Base-by-base conservation (phyloP, 2,888 invertebrate species). In the Amblyjoppa fuscipennis region DNA sequence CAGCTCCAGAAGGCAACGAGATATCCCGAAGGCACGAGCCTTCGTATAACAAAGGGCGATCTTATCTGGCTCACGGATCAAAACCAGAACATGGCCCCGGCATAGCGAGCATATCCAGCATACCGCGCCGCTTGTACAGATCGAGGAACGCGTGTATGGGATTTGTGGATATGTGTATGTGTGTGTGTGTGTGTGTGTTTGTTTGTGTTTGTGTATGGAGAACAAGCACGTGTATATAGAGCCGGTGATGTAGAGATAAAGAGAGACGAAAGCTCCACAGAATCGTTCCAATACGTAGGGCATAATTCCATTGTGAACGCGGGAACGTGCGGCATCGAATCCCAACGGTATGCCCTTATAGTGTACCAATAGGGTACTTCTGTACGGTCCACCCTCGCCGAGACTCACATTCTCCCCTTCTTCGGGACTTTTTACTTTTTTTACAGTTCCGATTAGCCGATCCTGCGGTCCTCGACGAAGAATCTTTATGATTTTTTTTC, bases 11-110 rank as follows among this genome's bases (percentile, higher is more conserved):
- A 77, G 81, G 71, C 81, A 79, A 31, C 59, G 70, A 81, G 80
- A 89, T 89, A 90, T 92, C 90, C 89, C 90, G 87, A 90, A 92
- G 92, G 91, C 92, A 92, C 93, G 92, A 92, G 93, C 92, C 93
- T 90, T 91, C 90, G 92, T 91, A 83, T 87, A 93, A 93, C 93
- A 93, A 93, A 93, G 93, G 92, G 91, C 91, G 92, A 93, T 91
- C 92, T 93, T 93, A 93, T 93, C 93, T 91, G 90, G 91, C 90
- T 89, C 91, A 93, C 93, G 92, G 92, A 93, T 93, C 93, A 93
- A 93, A 93, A 93, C 91, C 93, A 93, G 92, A 93, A 93, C 93
- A 93, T 92, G 92, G 92, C 89, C 92, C 92, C 92, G 89, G 93
- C 93, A 93, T 93, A 93, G 92, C 92, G 89, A 88, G 92, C 93